Percentiles rank a stretch among this genome's conserved stretches.
Conservation (phyloP, 2,113 vertebrate species). For the Platycercus adscitus region DNA sequence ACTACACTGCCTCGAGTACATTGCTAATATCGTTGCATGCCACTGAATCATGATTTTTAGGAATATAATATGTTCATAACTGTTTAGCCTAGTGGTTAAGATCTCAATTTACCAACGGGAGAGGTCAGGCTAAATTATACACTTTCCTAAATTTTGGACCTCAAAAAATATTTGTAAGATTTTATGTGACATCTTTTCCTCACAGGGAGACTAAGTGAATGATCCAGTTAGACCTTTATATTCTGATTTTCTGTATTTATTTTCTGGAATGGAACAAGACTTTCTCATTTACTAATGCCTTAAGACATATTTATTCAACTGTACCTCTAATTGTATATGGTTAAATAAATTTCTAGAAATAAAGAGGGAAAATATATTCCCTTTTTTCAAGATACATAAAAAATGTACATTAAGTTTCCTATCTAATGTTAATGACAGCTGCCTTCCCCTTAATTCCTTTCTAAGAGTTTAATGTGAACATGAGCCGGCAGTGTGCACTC, state of each 20-base stretch:
- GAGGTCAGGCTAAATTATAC: not conserved
- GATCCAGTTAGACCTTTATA: not conserved
- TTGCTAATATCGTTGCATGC: not conserved
- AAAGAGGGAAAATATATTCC: not conserved
- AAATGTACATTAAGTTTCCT: not conserved
- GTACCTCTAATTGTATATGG: not conserved
- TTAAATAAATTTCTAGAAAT: not conserved
- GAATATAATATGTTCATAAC: not conserved
- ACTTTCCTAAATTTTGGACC: not conserved
- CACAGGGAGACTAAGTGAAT: not conserved
- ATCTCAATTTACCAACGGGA: not conserved
- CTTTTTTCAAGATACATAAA: not conserved
- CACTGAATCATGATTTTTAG: not conserved
- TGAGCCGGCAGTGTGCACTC: no score
- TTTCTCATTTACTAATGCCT: not conserved
- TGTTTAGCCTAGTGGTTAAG: not conserved
- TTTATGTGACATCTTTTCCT: not conserved
- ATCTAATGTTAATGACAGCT: not conserved
- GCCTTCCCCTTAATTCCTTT: rapidly evolving
- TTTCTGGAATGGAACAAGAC: not conserved
- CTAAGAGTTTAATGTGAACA: not conserved
- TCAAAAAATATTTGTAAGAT: not conserved
- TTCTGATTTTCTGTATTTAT: not conserved
- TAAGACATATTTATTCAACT: not conserved
- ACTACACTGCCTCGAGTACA: not conserved